Evolutionary conservation across 1,140 invertebrate species (phyloP), one percentile per base, ranked within the genome.

Genomic region (Bathynomus jamesi): DNA sequence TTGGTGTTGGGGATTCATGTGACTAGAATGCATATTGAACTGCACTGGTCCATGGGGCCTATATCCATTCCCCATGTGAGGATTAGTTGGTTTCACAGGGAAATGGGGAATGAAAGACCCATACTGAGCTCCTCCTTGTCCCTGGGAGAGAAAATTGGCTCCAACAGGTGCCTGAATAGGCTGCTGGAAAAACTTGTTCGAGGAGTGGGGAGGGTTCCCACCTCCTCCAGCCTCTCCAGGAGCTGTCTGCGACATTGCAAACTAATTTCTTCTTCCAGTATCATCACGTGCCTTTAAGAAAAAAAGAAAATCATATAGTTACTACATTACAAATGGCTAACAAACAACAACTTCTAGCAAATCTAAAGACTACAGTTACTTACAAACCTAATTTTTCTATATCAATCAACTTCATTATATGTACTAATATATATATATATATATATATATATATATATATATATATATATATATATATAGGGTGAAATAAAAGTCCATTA

Each of bases 401-500:
- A 66, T 66, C 28, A n/a, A 66, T 66, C 28, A 30, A 66, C 25
- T 30, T 66, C 28, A 30, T 30, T 66, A 66, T 66, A 66, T 31
- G 25, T 66, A 66, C 31, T 30, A 30, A 66, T 66, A 66, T 66
- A 66, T 66, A 66, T 66, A 30, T 66, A 30, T 66, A 30, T 66
- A 30, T 66, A 30, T 66, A 30, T 66, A 30, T 66, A 30, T 66
- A 30, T 66, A 30, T 66, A 66, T 66, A 30, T 66, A 30, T 66
- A 30, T 66, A 66, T 66, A 30, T 66, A 66, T 66, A 66, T 66
- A 66, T 66, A 66, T 66, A 66, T 66, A 66, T 66, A 66, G n/a
- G n/a, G n/a, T n/a, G n/a, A n/a, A n/a, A n/a, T n/a, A n/a, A n/a
- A n/a, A n/a, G n/a, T n/a, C n/a, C n/a, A n/a, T n/a, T n/a, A n/a